phyloP scores from a whole-genome alignment of 2,797 vertebrate genomes.

The Choloepus didactylus region DNA sequence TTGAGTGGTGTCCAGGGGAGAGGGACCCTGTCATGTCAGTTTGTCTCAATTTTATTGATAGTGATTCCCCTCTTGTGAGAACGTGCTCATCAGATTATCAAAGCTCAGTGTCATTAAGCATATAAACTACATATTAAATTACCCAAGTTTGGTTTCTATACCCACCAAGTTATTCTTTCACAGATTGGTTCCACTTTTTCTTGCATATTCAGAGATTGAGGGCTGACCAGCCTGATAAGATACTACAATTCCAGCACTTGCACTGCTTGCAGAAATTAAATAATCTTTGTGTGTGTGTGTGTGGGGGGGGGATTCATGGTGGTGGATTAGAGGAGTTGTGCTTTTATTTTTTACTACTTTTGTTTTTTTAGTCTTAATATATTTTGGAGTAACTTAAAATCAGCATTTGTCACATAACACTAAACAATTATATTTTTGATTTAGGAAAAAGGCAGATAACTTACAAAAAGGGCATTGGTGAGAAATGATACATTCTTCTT shows the following conservation, averaged over 20 bases:
- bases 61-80: neutral
- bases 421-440: neutral
- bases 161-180: neutral
- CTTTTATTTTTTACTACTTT: too few species aligned
- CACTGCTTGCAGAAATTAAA: neutral
- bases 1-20: too few species aligned
- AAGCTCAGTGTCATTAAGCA: neutral
- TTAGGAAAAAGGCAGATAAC: neutral
- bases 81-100: neutral
- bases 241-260: fast-evolving
- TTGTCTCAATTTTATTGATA: neutral
- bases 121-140: neutral
- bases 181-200: neutral
- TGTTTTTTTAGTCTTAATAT: neutral
- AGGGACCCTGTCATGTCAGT: fast-evolving
- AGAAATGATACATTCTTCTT: neutral
- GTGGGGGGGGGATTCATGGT: neutral
- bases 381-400: neutral
- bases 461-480: neutral
- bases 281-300: fast-evolving
- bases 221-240: too few species aligned
- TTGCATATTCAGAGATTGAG: neutral
- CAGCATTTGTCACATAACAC: neutral
- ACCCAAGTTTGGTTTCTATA: neutral
- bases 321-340: neutral